phyloP scores from a whole-genome alignment of 2,888 invertebrate genomes.

The Hipparchia sbordonii region DNA sequence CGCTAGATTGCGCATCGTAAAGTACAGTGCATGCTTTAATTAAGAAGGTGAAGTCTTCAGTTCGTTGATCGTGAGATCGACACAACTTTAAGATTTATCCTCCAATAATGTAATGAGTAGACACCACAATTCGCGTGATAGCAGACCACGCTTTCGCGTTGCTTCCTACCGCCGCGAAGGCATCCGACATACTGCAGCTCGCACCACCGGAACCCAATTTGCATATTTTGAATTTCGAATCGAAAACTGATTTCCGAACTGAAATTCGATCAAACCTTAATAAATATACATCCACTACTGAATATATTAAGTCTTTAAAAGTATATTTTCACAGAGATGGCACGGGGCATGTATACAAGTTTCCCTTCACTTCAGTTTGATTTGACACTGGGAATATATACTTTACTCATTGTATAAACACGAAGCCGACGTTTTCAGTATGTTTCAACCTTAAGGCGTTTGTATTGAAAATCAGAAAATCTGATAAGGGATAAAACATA shows the following conservation, averaged over 20 bases:
- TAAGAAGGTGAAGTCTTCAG: too few species aligned
- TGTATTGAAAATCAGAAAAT: not conserved
- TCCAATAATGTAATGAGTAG: slow-evolving; percentile 20
- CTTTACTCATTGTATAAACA: too few species aligned
- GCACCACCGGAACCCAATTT: slow-evolving; percentile 44
- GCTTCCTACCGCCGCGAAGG: slow-evolving; percentile 33
- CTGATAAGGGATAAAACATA: not conserved
- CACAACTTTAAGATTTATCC: not conserved
- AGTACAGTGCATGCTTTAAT: too few species aligned
- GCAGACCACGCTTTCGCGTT: slow-evolving; percentile 31
- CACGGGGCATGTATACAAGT: too few species aligned
- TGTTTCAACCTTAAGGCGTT: not conserved
- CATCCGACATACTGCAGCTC: slow-evolving; percentile 32
- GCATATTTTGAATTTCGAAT: slow-evolving; percentile 45
- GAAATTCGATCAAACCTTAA: slow-evolving; percentile 28
- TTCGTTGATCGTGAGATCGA: too few species aligned
- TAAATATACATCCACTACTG: too few species aligned
- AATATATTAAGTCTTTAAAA: too few species aligned
- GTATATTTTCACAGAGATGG: too few species aligned
- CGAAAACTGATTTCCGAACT: slow-evolving; percentile 39
- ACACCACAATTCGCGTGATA: slow-evolving; percentile 37
- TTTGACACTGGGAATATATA: not conserved
- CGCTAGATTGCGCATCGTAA: too few species aligned
- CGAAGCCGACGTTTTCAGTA: too few species aligned
- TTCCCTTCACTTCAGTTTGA: too few species aligned